phyloP scores from a whole-genome alignment of 2,113 vertebrate species.

The Labeo catla region DNA sequence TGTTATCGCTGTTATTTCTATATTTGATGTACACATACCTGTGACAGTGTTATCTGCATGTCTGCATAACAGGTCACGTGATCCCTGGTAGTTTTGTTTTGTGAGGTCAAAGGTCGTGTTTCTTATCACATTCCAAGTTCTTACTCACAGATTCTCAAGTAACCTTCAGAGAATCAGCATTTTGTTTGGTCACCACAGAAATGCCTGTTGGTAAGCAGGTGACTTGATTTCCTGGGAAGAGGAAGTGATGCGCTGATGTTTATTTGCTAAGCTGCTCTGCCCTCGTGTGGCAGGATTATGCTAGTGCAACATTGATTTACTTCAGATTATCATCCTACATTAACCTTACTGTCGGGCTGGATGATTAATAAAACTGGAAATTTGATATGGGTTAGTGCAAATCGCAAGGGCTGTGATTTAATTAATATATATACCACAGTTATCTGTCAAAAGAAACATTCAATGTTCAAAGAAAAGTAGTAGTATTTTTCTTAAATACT shows the following conservation, averaged over 20 bases:
- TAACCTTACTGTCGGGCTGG: not conserved
- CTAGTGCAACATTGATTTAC: not conserved
- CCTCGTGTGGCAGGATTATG: constrained; percentile 24
- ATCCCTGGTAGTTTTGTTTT: not conserved
- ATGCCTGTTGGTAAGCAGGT: not conserved
- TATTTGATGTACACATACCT: not conserved
- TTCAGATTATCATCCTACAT: not conserved
- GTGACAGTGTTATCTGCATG: not conserved
- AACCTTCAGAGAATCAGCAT: not conserved
- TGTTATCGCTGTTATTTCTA: not conserved
- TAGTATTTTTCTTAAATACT: no score
- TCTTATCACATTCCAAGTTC: not conserved
- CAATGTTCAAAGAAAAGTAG: no score
- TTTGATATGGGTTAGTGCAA: no score
- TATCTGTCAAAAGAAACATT: no score
- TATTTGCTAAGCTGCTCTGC: not conserved
- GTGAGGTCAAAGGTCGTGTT: not conserved
- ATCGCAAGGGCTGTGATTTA: no score
- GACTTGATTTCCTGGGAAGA: not conserved
- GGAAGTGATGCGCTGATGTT: constrained; percentile 5
- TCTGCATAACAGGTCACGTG: not conserved
- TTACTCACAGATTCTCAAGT: not conserved
- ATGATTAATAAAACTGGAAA: no score
- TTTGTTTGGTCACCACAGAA: constrained; percentile 4
- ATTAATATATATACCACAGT: no score